Evolutionary conservation across 2,888 invertebrate species (phyloP).

Genomic region (Sminthurides aquaticus): DNA sequence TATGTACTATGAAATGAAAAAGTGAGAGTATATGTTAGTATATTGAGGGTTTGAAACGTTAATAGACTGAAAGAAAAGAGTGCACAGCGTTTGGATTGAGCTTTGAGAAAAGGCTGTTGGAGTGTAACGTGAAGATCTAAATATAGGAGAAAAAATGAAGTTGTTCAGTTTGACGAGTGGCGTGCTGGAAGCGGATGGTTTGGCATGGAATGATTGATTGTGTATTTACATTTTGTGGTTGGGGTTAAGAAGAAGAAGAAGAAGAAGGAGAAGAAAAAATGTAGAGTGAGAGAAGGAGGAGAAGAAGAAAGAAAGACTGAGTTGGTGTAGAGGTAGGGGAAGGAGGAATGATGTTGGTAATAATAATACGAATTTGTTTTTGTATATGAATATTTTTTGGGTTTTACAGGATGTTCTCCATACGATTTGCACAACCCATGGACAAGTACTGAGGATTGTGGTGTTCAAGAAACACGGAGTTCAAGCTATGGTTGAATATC

Average conservation of each 20-base stretch:
- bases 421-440: slow-evolving; percentile 91
- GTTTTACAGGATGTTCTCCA: slow-evolving; percentile 94
- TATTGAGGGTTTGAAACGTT: no score
- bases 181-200: neutral
- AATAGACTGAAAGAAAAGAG: no score
- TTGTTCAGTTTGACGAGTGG: neutral
- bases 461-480: slow-evolving; percentile 98
- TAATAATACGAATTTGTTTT: slow-evolving; percentile 11
- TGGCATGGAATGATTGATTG: slow-evolving; percentile 29
- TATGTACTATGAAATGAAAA: no score
- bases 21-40: no score
- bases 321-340: slow-evolving; percentile 25
- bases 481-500: slow-evolving; percentile 99
- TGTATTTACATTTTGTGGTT: slow-evolving; percentile 24
- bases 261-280: neutral
- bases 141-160: neutral
- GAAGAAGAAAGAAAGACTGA: neutral
- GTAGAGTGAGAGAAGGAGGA: slow-evolving; percentile 1
- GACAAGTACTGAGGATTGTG: slow-evolving; percentile 92
- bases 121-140: no score
- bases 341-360: slow-evolving; percentile 21
- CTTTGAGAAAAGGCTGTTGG: no score
- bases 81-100: no score
- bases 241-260: neutral
- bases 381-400: slow-evolving; percentile 4